Conservation (phyloP, 2,797 vertebrate species). For the Coccyzus lansbergi region DNA sequence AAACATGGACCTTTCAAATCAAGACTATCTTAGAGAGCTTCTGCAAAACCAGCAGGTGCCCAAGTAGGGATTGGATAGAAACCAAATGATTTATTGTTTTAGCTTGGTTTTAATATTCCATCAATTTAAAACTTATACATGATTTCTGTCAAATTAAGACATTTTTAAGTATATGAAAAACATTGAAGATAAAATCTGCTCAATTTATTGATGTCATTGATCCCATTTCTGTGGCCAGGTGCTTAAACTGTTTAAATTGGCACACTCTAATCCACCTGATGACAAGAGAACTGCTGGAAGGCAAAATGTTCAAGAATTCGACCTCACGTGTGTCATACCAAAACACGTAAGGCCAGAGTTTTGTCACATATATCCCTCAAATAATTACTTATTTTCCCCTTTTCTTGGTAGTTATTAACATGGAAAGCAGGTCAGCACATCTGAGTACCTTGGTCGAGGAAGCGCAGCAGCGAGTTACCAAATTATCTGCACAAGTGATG, state of each 20-base stretch:
- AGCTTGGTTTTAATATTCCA: background rate
- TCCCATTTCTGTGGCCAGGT: background rate
- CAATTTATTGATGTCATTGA: background rate
- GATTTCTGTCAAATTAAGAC: background rate
- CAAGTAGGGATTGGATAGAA: background rate
- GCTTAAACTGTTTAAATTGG: background rate
- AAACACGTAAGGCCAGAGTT: background rate
- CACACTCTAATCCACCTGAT: background rate
- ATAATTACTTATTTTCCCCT: background rate
- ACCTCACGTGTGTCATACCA: background rate
- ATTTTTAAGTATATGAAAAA: background rate
- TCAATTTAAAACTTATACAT: background rate
- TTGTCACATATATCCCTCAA: background rate
- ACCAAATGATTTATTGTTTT: background rate
- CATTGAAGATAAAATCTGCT: background rate
- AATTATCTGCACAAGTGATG: slow-evolving; percentile 84
- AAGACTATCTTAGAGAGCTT: background rate
- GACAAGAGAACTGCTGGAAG: background rate
- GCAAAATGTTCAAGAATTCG: background rate
- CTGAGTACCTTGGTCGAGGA: slow-evolving; percentile 86
- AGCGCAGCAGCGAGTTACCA: slow-evolving; percentile 86
- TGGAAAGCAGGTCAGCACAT: slow-evolving; percentile 86
- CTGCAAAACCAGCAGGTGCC: background rate
- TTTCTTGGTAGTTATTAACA: slow-evolving; percentile 81
- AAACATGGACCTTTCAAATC: background rate